A percentile compares a stretch with the other conserved stretches of the same genome.
phyloP scores from a whole-genome alignment of 2,797 vertebrate species.

The Strix occidentalis region DNA sequence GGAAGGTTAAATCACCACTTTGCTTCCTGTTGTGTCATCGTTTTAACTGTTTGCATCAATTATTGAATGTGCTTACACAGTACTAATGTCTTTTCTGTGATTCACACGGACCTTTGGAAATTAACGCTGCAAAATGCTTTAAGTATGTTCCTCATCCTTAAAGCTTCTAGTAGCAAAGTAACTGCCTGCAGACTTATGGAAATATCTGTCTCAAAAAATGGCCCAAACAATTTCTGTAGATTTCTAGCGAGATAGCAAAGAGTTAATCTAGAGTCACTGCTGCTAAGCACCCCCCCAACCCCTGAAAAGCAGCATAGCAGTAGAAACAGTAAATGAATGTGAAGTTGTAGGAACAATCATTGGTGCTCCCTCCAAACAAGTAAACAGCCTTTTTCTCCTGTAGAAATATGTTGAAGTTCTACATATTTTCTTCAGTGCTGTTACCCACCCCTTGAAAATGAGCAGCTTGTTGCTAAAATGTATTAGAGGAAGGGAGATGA shows the following conservation, averaged over 20 bases:
- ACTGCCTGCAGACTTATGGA: neutral
- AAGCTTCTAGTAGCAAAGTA: neutral
- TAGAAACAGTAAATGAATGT: neutral
- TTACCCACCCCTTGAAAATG: neutral
- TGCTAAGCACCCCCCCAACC: neutral
- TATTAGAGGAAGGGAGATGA: neutral
- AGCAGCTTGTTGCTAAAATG: neutral
- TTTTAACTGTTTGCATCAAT: constrained; percentile 23
- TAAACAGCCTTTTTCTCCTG: neutral
- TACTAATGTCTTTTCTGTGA: neutral
- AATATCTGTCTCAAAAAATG: neutral
- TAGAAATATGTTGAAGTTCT: neutral
- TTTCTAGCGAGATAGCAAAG: neutral
- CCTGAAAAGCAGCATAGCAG: neutral
- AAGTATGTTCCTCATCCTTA: neutral
- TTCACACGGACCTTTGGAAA: neutral
- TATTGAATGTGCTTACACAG: neutral
- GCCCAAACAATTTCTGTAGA: neutral
- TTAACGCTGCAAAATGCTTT: neutral
- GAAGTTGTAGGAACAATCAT: neutral
- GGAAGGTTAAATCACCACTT: constrained; percentile 27
- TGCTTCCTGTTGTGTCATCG: constrained; percentile 1
- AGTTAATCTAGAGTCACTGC: neutral
- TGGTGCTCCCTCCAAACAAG: neutral
- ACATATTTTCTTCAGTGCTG: neutral